Evolutionary conservation across 2,888 invertebrate genomes (phyloP), one percentile per base, ranked within the genome.

Genomic region (Steromphala cineraria): DNA sequence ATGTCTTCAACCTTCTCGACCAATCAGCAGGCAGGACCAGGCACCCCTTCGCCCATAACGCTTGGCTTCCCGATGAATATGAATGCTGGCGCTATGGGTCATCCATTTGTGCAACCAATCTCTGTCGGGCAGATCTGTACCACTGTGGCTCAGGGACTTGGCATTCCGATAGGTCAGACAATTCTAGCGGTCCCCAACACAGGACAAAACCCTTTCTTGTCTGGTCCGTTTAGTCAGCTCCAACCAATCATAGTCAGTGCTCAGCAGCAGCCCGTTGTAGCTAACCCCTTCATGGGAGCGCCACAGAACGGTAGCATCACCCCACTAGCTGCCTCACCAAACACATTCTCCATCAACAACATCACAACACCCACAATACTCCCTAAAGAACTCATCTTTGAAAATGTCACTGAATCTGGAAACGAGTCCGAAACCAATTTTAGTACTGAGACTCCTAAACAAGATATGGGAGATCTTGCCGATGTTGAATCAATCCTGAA

Each of bases 31-130:
- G 19, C 80, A 19, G n/a, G 52, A 4, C 75, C 56, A 13, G 55
- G 31, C 62, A 46, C 75, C 24, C 71, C 40, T n/a, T 53, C 71
- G 7, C 62, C 76, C 15, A 55, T 80, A 40, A 75, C 80, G 10
- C 78, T 82, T 17, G 80, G 82, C n/a, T 82, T 82, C 19, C 82
- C 82, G 31, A 74, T 82, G 79, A 81, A 67, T 75, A 75, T 81
- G 24, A 82, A 67, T 17, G 56, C 81, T 5, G 78, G 80, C 31
- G 71, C 79, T 5, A 53, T 85, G 17, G 36, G 81, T n/a, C 82
- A 82, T 36, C 86, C 82, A 31, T 82, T 85, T 75, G 80, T 86
- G 40, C 86, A 84, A 55, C 83, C 84, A 0, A 76, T 86, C 55
- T 81, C 84, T 15, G 67, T 86, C 31, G 76, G 82, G 17, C 86